A percentile compares a stretch with the other conserved stretches of the same genome.
Evolutionary conservation across 2,113 vertebrate species (phyloP).

Genomic region (Python bivittatus): DNA sequence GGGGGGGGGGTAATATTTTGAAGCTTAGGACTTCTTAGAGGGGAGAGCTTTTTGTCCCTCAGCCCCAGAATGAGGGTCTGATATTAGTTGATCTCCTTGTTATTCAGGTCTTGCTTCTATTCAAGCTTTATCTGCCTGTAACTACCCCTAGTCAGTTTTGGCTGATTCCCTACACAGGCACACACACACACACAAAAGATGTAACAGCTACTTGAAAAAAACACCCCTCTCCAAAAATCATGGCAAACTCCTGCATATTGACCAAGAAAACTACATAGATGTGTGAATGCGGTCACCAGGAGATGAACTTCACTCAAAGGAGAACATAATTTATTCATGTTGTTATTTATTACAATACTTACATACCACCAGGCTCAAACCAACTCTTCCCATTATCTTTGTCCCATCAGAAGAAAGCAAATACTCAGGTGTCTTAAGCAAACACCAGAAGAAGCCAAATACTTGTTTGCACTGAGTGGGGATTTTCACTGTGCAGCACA

Average conservation of each 20-base stretch:
- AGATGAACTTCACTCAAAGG: not conserved
- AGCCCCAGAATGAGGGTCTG: not conserved
- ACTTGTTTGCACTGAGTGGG: not conserved
- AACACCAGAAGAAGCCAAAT: not conserved
- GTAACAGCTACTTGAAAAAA: not conserved
- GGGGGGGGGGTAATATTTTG: not conserved
- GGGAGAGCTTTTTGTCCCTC: not conserved
- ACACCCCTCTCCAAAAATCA: not conserved
- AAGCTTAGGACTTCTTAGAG: not conserved
- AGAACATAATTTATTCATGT: not conserved
- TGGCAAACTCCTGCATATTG: not conserved
- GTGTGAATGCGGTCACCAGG: not conserved
- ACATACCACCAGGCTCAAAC: not conserved
- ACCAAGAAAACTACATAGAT: not conserved
- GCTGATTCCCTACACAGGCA: not conserved
- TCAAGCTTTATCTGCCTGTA: not conserved
- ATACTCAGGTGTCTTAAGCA: not conserved
- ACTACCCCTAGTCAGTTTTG: not conserved
- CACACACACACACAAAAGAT: not conserved
- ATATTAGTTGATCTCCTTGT: not conserved
- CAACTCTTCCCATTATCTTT: not conserved
- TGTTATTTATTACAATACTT: not conserved
- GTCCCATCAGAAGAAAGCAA: not conserved
- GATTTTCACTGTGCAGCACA: not conserved
- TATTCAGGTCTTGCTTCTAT: not conserved